Base-by-base conservation (phyloP, 2,888 invertebrate species). In the Megamerina dolium region DNA sequence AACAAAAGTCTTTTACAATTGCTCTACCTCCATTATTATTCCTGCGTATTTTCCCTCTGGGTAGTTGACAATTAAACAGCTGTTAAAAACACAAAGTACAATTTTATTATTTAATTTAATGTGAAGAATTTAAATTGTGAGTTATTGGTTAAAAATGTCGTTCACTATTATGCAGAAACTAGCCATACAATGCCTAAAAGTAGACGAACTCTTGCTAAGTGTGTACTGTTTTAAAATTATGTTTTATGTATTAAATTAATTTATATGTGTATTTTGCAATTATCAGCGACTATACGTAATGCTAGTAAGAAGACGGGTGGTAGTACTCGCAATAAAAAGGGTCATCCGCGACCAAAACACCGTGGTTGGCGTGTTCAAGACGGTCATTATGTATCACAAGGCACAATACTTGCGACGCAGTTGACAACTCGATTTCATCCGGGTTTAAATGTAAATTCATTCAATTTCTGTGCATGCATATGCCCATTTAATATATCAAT, bases 311-410 rank as follows among this genome's bases (percentile, higher is more conserved):
- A 88, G 63, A 75, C 83, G 12, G 78, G 83, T 37, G 79, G 81
- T 2, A 85, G 83, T 72, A 83, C 85, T 9, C 77, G 77, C 51
- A 87, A 86, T 60, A 77, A 75, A 1, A 79, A 77, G 55, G 77
- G 80, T 13, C 81, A 82, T 61, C 73, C 77, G 0, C 79, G 76
- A 27, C 83, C 87, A 1, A 88, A 89, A 62, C 86, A 82, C 57
- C 77, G 87, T 61, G 87, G 87, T 1, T 83, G 83, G 80, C 82
- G 80, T 57, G 79, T 79, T n/a, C 82, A 83, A 56, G 85, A 87
- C 59, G 85, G 87, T 1, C 70, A 75, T 54, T 60, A 55, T 46
- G 87, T 87, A 4, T 71, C 79, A 36, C 66, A 75, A 9, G 86
- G 87, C 29, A 79, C 79, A 37, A 78, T 85, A 55, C 60, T 89